A percentile compares a stretch with the other conserved stretches of the same genome.
Conservation (phyloP, 1,140 invertebrate species). For the Tribolium castaneum region DNA sequence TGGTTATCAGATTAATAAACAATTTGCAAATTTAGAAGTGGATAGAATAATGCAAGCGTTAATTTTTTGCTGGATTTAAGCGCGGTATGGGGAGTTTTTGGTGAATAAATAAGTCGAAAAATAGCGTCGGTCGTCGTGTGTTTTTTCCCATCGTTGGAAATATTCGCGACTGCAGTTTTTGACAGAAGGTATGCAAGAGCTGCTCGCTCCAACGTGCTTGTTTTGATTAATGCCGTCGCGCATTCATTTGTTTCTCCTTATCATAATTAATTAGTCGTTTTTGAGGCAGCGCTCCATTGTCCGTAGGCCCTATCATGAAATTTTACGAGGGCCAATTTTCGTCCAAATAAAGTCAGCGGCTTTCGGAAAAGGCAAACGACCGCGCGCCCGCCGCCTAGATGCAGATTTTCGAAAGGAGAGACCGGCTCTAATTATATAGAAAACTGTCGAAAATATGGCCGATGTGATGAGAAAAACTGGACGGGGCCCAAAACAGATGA, state of each 20-base stretch:
- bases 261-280: slow-evolving; percentile 60
- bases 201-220: slow-evolving; percentile 54
- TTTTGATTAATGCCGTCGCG: slow-evolving; percentile 60
- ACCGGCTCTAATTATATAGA: slow-evolving; percentile 32
- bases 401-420: background rate
- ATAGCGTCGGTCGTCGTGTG: background rate
- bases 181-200: slow-evolving; percentile 55
- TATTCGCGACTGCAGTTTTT: slow-evolving; percentile 53
- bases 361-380: background rate
- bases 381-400: background rate
- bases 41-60: too few relatives aligned
- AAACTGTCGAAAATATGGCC: slow-evolving; percentile 53
- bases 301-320: slow-evolving; percentile 44
- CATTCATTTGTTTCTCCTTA: slow-evolving; percentile 61
- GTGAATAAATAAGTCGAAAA: background rate
- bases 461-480: slow-evolving; percentile 49
- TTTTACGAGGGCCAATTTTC: slow-evolving; percentile 48
- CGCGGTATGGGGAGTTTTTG: too few relatives aligned
- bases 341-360: slow-evolving; percentile 38
- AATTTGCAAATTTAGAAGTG: too few relatives aligned
- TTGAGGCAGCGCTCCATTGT: slow-evolving; percentile 49
- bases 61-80: too few relatives aligned
- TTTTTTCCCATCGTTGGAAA: slow-evolving; percentile 24
- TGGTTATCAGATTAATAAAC: too few relatives aligned
- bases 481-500: slow-evolving; percentile 33